A percentile compares a stretch with the other conserved stretches of the same genome.
Conservation (phyloP, 2,888 invertebrate genomes). For the Tipula confusa region DNA sequence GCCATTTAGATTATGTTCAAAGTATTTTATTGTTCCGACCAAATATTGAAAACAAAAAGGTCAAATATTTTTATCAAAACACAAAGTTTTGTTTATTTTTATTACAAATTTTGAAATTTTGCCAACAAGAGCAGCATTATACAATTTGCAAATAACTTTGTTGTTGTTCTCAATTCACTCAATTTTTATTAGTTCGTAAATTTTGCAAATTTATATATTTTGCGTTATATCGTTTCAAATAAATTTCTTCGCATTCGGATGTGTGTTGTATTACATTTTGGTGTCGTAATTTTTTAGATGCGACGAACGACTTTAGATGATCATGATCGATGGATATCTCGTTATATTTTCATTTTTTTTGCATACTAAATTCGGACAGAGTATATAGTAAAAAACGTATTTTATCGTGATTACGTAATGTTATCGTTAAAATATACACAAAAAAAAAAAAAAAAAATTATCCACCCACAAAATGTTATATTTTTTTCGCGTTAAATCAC, state of each 20-base stretch:
- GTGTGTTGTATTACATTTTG: neutral
- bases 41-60: neutral
- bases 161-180: neutral
- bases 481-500: neutral
- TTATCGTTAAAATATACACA: too few species aligned
- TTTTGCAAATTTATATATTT: neutral
- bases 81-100: neutral
- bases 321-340: neutral
- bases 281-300: neutral
- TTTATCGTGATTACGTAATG: too few species aligned
- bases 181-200: neutral
- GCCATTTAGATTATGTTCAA: neutral
- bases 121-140: neutral
- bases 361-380: neutral
- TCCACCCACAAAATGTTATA: neutral
- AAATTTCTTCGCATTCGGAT: neutral
- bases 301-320: neutral
- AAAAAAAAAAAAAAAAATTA: neutral
- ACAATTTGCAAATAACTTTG: neutral
- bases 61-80: neutral
- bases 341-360: neutral
- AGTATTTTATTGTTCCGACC: neutral
- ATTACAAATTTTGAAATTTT: neutral
- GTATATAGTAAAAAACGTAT: neutral
- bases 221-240: neutral